Base-by-base conservation (phyloP, 1,140 invertebrate species). In the Globodera ellingtonae region DNA sequence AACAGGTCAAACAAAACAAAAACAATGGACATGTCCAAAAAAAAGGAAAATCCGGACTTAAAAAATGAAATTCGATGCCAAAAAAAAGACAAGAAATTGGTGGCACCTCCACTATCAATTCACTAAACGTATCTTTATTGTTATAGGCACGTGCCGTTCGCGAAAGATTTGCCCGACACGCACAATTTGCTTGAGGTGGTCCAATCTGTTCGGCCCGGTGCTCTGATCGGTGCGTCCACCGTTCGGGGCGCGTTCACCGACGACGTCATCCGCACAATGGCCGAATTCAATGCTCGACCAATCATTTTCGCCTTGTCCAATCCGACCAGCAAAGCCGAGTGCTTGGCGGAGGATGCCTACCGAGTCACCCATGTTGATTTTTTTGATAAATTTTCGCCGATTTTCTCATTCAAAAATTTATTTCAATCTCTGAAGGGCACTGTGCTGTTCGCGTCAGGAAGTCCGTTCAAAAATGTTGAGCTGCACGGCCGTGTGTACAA, bases 301-400 rank as follows among this genome's bases (percentile, higher is more conserved):
- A 92, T 98, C 78, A 94, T 98, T 75, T 98, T 98, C 90, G 96
- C 96, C 21, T 91, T 98, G 6, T 97, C 95, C 84, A 98, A 98
- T 92, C 96, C 96, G 21, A 98, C 96, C 0, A 93, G 92, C 87
- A 95, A 96, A 91, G 95, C 96, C 10, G 96, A 98, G 91, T 98
- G 96, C 89, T 98, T 96, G 6, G 95, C 96, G 24, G 94, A 96
- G 87, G 93, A 94, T 82, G 96, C 96, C 5, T 97, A 95, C 86
- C 92, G 92, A 52, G 85, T 94, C 86, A 96, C 95, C 4, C 92
- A 96, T 85, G 94, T 95, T 95, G 91, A 88, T 80, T 79, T 18
- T 18, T 71, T 70, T 10, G 52, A 67, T 15, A 81, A 80, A 18
- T 46, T 73, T 5, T 76, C n/a, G 18, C 21, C n/a, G 13, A 3